Conservation (phyloP, 2,888 invertebrate species). For the Drepanosiphum platanoidis region DNA sequence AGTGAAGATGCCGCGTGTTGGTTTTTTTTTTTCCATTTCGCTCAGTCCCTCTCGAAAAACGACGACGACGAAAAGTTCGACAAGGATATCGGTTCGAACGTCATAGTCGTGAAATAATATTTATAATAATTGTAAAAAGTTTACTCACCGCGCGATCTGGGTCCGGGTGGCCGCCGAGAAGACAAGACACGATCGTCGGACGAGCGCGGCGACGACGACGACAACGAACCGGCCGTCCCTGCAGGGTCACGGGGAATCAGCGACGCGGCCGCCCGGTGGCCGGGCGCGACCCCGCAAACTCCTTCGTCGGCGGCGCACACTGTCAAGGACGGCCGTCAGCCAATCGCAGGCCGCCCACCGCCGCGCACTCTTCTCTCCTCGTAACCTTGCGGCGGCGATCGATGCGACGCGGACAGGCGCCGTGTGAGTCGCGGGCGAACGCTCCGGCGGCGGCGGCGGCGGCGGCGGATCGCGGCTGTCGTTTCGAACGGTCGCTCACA, state of each 20-base stretch:
- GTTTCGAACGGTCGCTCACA: neutral
- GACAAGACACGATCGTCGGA: neutral
- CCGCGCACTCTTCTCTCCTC: neutral
- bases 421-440: neutral
- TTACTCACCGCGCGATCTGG: no score
- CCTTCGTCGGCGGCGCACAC: constrained; percentile 24
- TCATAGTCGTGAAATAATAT: neutral
- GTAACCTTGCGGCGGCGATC: constrained; percentile 49
- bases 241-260: constrained; percentile 29
- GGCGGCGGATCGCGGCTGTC: neutral
- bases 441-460: neutral
- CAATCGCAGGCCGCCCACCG: constrained; percentile 29
- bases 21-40: no score
- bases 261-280: neutral
- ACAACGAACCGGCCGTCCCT: constrained; percentile 28
- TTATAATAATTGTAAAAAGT: neutral
- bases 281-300: constrained; percentile 44
- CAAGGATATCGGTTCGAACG: no score
- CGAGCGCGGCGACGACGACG: neutral
- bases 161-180: constrained; percentile 10
- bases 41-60: no score
- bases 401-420: constrained; percentile 32
- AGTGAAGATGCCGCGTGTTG: constrained; percentile 12
- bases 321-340: constrained; percentile 50
- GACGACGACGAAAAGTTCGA: neutral